Evolutionary conservation across 2,113 vertebrate genomes (phyloP).

Genomic region (Carassius gibelio): DNA sequence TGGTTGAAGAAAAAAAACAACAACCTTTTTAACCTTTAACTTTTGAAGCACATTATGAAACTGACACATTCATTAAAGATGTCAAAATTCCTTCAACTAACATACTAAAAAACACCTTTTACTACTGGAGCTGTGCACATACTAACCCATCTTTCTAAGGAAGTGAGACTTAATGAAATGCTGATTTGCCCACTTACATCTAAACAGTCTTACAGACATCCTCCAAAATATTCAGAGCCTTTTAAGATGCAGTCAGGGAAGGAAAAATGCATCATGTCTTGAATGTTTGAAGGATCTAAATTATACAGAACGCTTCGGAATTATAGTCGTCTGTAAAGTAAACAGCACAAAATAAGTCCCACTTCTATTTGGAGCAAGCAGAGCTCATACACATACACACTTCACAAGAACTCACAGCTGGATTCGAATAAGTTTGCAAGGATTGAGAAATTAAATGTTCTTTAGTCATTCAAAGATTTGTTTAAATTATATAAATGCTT

Average conservation of each 20-base stretch:
- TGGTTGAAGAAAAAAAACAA: neutral
- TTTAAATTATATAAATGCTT: too few species aligned
- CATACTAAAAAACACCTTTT: neutral
- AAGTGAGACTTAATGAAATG: neutral
- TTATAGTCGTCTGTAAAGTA: neutral
- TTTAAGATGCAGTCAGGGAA: neutral
- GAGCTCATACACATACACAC: neutral
- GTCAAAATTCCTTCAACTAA: neutral
- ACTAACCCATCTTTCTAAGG: neutral
- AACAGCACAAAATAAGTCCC: neutral
- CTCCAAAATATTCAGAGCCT: neutral
- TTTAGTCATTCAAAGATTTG: too few species aligned
- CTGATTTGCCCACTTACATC: neutral
- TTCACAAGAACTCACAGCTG: too few species aligned
- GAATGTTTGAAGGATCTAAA: neutral
- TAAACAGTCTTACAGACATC: neutral
- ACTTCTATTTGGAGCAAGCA: neutral
- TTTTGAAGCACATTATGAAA: too few species aligned
- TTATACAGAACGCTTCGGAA: neutral
- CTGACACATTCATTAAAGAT: neutral
- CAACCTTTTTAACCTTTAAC: neutral
- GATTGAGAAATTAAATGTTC: too few species aligned
- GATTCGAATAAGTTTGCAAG: too few species aligned
- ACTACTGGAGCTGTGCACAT: neutral
- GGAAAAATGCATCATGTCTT: neutral